Percentiles rank a stretch among this genome's conserved stretches.
Evolutionary conservation across 2,797 vertebrate species (phyloP).

Genomic region (Numenius phaeopus): DNA sequence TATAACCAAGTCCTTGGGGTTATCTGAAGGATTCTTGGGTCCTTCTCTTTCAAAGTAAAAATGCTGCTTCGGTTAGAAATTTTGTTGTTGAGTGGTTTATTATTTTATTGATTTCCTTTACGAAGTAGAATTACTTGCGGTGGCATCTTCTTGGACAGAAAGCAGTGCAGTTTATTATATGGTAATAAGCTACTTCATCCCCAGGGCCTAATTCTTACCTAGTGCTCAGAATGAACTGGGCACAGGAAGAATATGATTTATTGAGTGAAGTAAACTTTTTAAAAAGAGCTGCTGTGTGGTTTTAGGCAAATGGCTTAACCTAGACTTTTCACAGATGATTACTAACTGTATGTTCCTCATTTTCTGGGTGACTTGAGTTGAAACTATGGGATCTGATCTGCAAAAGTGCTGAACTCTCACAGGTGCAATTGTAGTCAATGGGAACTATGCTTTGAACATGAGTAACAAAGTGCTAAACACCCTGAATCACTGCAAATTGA

Average conservation of each 20-base stretch:
- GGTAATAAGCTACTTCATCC: background rate
- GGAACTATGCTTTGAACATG: background rate
- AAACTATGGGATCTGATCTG: background rate
- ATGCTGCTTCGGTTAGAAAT: background rate
- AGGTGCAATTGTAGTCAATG: background rate
- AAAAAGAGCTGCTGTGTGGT: background rate
- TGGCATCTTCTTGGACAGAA: background rate
- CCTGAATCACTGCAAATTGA: background rate
- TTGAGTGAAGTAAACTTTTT: background rate
- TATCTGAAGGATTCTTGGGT: background rate
- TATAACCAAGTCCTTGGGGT: background rate
- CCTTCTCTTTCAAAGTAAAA: background rate
- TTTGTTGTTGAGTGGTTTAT: background rate
- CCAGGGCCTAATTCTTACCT: background rate
- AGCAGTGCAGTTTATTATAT: background rate
- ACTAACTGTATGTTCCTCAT: background rate
- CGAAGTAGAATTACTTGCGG: background rate
- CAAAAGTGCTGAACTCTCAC: background rate
- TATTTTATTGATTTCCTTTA: background rate
- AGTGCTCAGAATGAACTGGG: background rate
- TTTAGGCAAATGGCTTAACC: background rate
- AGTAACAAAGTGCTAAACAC: background rate
- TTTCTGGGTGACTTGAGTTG: background rate
- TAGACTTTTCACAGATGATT: background rate
- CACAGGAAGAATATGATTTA: background rate